Base-by-base conservation (phyloP, 2,113 vertebrate species). In the Lynx canadensis region DNA sequence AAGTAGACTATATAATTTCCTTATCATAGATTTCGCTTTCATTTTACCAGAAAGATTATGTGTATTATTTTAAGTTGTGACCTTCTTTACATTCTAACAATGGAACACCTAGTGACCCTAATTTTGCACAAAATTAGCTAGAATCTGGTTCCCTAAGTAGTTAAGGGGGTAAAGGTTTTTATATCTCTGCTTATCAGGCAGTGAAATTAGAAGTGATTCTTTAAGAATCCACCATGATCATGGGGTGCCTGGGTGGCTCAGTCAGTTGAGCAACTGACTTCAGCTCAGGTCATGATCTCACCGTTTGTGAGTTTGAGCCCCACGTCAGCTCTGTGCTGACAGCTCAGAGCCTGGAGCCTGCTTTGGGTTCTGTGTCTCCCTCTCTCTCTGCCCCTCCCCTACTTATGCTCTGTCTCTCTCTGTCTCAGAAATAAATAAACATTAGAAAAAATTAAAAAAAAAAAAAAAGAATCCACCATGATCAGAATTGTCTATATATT, bases 41-140 rank as follows among this genome's bases (percentile, higher is more conserved):
- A 88, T 60, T 29, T 71, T 73, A n/a, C 80, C 66, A 89, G 66
- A 97, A 84, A 93, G 91, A 29, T 69, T 50, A 79, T 11, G 0
- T 29, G 71, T 50, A 79, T 65, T 50, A 84, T 83, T 94, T 87
- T 94, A 82, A 81, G 15, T 78, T 95, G 38, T 86, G 86, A 65
- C 10, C 25, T 93, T 74, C 15, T 90, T 80, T 85, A 82, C 79
- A 52, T 60, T 81, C 23, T 81, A 91, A 5, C 50, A 95, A 80
- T 21, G 19, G 36, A 88, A 93, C 3, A 41, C 5, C 4, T 19
- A 85, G 5, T 48, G 5, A 3, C 7, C 31, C 55, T 74, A 1
- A 9, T 86, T 93, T 97, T 95, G 78, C 4, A 52, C 25, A 89
- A 95, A 50, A 71, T 83, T 52, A n/a, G 19, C 18, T 91, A 82